Conservation (phyloP, 2,113 vertebrate species). For the Cheilinus undulatus region DNA sequence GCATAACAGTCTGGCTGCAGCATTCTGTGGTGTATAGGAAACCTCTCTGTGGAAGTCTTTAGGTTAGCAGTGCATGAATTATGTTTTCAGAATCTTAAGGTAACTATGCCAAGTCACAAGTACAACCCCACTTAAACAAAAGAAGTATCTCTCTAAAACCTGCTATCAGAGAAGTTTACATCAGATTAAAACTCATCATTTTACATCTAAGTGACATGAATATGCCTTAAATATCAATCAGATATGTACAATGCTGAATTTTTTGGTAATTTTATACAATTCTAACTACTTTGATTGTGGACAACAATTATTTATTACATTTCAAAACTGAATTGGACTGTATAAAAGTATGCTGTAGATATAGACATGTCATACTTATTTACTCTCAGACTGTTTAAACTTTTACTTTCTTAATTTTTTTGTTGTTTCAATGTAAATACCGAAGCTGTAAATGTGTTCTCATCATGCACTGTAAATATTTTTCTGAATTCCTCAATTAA, state of each 20-base stretch:
- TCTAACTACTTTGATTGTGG: constrained; percentile 6
- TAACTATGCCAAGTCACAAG: no score
- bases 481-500: constrained; percentile 57
- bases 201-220: neutral
- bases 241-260: neutral
- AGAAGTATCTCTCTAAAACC: no score
- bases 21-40: no score
- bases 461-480: constrained; percentile 20
- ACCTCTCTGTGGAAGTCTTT: no score
- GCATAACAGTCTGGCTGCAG: no score
- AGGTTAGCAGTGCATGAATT: no score
- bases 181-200: neutral
- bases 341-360: constrained; percentile 30
- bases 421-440: constrained; percentile 61
- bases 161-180: no score
- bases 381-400: neutral
- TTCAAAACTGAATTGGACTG: neutral
- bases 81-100: no score
- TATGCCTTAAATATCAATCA: neutral
- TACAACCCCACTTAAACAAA: no score
- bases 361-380: constrained; percentile 8
- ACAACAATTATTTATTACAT: neutral
- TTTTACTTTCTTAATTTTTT: constrained; percentile 5
- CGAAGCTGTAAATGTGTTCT: constrained; percentile 38
- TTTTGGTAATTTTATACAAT: neutral